Evolutionary conservation across 2,888 invertebrate genomes (phyloP), one percentile per base, ranked within the genome.

Genomic region (Chironomus tentans): DNA sequence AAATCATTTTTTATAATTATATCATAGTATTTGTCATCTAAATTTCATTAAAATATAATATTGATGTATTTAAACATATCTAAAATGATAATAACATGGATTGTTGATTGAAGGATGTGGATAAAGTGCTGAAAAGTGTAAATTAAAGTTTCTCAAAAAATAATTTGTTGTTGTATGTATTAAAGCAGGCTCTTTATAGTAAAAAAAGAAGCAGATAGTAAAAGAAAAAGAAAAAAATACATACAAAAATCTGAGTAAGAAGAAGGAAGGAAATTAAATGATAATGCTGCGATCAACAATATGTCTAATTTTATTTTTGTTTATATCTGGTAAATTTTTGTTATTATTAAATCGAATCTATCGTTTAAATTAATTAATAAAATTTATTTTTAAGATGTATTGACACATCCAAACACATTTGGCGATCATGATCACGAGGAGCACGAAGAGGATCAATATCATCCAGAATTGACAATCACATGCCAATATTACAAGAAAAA

Each of bases 391-490:
- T 18, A 18, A 72, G 72, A 15, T 38, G 46, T 61, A 61, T 28
- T 18, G 24, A 22, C 71, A 22, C 5, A 56, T 6, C 70, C 70
- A 46, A 56, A 4, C 21, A 10, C 38, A 38, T 38, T 38, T 65
- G 10, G 6, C 68, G 68, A 62, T 13, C 28, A 13, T 18, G 18
- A 21, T 38, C 68, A 46, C 18, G 48, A 74, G 5, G 74, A 68
- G 6, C 28, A 47, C 10, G 68, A 74, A 18, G 15, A 48, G 47
- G 74, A 74, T 10, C n/a, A 28, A 56, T 24, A 56, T 56, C 47
- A 74, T 68, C 68, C 74, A 7, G 62, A 74, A 15, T 21, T 74
- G 68, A 48, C 46, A 46, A 74, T 74, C 74, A 74, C n/a, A 18
- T 74, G 74, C 22, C 15, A 74, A 22, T 21, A 62, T 24, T 74